These are phyloP conservation scores for Saguinus oedipus DNA, from an alignment of 2,797 vertebrate species.

Conservation along the genomic window DNA sequence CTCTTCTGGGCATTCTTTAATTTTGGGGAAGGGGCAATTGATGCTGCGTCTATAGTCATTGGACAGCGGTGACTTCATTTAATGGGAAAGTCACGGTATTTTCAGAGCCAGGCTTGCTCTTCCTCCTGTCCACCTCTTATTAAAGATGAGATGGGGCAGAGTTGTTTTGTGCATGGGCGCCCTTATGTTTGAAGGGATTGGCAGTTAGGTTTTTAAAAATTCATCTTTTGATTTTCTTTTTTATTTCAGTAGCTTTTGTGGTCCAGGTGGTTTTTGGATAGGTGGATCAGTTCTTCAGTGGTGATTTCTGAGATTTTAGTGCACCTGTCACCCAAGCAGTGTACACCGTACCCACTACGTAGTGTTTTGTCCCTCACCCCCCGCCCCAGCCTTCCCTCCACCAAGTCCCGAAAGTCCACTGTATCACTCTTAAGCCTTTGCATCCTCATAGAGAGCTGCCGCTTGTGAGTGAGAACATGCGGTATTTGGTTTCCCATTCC, in stretches of 20 bases:
- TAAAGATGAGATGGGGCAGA: background rate
- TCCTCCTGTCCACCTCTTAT: background rate
- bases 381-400: no score
- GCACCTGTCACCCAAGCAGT: background rate
- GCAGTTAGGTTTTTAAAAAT: background rate
- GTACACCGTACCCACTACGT: background rate
- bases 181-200: background rate
- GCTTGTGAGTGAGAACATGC: background rate
- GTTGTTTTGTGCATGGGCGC: background rate
- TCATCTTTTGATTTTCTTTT: background rate
- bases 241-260: background rate
- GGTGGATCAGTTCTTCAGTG: background rate
- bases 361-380: background rate
- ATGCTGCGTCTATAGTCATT: fast-evolving
- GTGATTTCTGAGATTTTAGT: background rate
- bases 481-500: background rate
- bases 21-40: background rate
- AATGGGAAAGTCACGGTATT: background rate
- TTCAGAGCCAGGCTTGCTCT: background rate
- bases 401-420: background rate
- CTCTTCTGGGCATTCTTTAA: background rate
- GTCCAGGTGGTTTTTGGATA: background rate
- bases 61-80: background rate
- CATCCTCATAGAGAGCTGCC: background rate
- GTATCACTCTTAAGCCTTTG: background rate